These are phyloP conservation scores for Dioctria rufipes DNA, from an alignment of 2,888 invertebrate genomes.

Conservation along the genomic window DNA sequence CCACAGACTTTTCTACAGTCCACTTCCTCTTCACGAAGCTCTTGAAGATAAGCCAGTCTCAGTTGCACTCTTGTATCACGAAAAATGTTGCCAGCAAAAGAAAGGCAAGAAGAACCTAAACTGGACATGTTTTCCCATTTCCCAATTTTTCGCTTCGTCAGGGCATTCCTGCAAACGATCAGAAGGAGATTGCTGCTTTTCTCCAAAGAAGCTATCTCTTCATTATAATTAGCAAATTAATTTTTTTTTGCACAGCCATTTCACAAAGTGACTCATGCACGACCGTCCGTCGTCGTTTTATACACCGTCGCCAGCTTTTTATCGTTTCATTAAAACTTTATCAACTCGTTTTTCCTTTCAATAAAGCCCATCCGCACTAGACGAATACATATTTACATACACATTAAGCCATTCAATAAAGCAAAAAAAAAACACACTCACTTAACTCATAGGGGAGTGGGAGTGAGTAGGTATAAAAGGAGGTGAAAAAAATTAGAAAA, in stretches of 20 bases:
- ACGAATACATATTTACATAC: constrained; percentile 13
- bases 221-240: constrained; percentile 46
- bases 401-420: constrained; percentile 44
- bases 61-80: constrained; percentile 16
- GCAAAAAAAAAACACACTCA: constrained; percentile 42
- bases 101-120: constrained; percentile 2
- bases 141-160: neutral
- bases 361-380: constrained; percentile 23
- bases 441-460: constrained; percentile 15
- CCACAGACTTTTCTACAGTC: no score
- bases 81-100: constrained; percentile 17
- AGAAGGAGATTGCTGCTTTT: neutral
- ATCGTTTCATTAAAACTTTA: constrained; percentile 52
- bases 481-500: constrained; percentile 33
- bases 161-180: no score
- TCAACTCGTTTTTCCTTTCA: constrained; percentile 49
- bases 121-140: neutral
- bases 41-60: constrained; percentile 3
- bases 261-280: constrained; percentile 9
- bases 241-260: neutral
- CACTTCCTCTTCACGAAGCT: neutral
- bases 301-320: constrained; percentile 39
- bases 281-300: constrained; percentile 24
- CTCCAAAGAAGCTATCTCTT: constrained; percentile 26
- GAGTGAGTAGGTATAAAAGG: neutral